Evolutionary conservation across 2,113 vertebrate genomes (phyloP), one percentile per base, ranked within the genome.

Genomic region (Eonycteris spelaea): DNA sequence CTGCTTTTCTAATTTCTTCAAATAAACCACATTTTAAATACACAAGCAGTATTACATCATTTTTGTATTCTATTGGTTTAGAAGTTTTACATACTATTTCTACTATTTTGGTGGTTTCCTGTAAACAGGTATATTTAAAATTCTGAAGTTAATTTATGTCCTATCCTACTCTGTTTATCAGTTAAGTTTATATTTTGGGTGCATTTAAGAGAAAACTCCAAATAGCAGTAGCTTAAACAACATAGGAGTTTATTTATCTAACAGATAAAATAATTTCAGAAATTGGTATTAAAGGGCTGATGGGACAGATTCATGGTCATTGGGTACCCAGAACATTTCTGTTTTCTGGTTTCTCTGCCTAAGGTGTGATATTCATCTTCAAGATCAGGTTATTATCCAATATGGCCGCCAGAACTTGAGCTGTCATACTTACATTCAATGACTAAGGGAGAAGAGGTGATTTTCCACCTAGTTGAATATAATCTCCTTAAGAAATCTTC

Each of bases 1-100:
- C 35, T 84, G 24, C 85, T 82, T 89, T 57, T 51, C 45, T 86
- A 57, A 70, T 84, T 95, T 87, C 57, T 71, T 93, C 40, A 88
- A 90, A 75, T 86, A 86, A 83, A 61, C 48, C 57, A 11, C 57
- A 48, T 86, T 82, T 94, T 73, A 59, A 94, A 78, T 30, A 28
- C 12, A 10, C 40, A 91, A 55, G 12, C 19, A 88, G 5, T 1
- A 3, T 3, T 22, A 3, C 15, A 80, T n/a, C 9, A 91, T 91
- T 82, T 87, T 91, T 82, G 65, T 70, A 35, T 88, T 95, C 28
- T 79, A 24, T 45, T 86, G 26, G 7, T 63, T 93, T 80, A 73
- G 48, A 74, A 93, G 15, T 77, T 85, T 93, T 28, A 0, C 26
- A 33, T 70, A 59, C 5, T 67, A 78, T 90, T 92, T 90, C 55